phyloP scores from a whole-genome alignment of 2,113 vertebrate genomes.

The Gymnogyps californianus region DNA sequence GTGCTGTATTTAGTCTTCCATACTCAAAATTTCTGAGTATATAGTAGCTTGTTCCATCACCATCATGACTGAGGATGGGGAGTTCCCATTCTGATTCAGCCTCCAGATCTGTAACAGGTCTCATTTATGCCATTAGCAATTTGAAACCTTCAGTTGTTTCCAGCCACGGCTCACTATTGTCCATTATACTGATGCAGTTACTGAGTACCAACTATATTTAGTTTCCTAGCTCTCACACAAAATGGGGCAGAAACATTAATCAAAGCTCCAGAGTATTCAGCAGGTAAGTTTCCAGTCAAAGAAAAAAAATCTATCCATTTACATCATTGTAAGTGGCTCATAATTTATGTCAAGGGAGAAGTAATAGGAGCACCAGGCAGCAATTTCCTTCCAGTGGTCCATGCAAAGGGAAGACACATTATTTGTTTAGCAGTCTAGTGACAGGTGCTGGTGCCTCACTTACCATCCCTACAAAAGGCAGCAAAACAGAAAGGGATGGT shows the following conservation, averaged over 20 bases:
- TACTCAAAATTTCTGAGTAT: neutral
- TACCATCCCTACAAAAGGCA: neutral
- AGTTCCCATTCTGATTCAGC: neutral
- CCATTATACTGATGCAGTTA: neutral
- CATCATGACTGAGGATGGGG: neutral
- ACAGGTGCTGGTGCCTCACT: neutral
- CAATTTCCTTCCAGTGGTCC: constrained; percentile 23
- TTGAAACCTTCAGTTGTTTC: neutral
- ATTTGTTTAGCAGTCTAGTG: neutral
- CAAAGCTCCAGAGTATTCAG: constrained; percentile 58
- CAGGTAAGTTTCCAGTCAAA: constrained; percentile 55
- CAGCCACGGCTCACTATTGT: neutral
- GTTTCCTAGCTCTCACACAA: constrained; percentile 9
- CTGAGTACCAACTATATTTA: constrained; percentile 42
- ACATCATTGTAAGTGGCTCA: constrained; percentile 26
- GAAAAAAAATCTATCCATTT: constrained; percentile 12
- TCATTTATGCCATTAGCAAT: neutral
- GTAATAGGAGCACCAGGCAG: neutral
- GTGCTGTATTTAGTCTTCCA: neutral
- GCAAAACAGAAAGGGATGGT: neutral
- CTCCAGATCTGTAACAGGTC: neutral
- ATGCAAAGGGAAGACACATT: neutral
- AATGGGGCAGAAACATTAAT: constrained; percentile 60
- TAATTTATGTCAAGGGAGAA: constrained; percentile 26
- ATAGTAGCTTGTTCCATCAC: neutral